Evolutionary conservation across 2,113 vertebrate species (phyloP).

Genomic region (Hemicordylus capensis): DNA sequence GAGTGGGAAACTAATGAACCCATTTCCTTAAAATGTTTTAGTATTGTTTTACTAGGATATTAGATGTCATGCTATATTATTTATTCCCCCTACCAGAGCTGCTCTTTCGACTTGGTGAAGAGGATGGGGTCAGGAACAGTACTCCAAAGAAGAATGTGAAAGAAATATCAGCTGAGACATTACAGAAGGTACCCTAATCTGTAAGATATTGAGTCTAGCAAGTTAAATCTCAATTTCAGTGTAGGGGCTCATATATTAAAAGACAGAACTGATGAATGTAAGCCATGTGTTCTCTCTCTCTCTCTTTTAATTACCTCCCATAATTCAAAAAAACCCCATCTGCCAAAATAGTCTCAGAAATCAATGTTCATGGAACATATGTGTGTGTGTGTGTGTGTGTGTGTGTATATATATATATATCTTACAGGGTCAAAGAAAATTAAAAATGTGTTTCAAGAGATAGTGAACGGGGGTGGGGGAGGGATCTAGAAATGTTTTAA

Average conservation of each 20-base stretch:
- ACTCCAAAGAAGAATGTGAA: slow-evolving; percentile 78
- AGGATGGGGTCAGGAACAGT: slow-evolving; percentile 80
- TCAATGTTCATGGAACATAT: slow-evolving; percentile 54
- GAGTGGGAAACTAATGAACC: slow-evolving; percentile 74
- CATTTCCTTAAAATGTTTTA: slow-evolving; percentile 69
- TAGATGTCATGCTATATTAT: slow-evolving; percentile 74
- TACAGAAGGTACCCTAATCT: slow-evolving; percentile 86
- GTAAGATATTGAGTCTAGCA: slow-evolving; percentile 62
- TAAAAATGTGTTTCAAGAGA: slow-evolving; percentile 42
- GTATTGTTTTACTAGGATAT: slow-evolving; percentile 69
- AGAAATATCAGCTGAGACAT: slow-evolving; percentile 76
- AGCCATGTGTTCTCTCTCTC: slow-evolving; percentile 57
- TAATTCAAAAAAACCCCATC: slow-evolving; percentile 59
- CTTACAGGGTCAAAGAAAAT: slow-evolving; percentile 52
- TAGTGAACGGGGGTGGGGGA: slow-evolving; percentile 26
- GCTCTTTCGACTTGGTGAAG: slow-evolving; percentile 76
- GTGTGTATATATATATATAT: slow-evolving; percentile 14
- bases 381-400: slow-evolving; percentile 34
- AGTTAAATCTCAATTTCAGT: slow-evolving; percentile 69
- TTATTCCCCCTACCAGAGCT: slow-evolving; percentile 82
- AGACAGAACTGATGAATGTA: slow-evolving; percentile 36
- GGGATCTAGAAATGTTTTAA: slow-evolving; percentile 42
- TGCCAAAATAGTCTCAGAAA: slow-evolving; percentile 59
- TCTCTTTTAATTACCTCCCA: slow-evolving; percentile 62
- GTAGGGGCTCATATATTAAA: slow-evolving; percentile 51